These are phyloP conservation scores for Zaprionus kolodkinae DNA, from an alignment of 1,140 invertebrate genomes.

Conservation along the genomic window DNA sequence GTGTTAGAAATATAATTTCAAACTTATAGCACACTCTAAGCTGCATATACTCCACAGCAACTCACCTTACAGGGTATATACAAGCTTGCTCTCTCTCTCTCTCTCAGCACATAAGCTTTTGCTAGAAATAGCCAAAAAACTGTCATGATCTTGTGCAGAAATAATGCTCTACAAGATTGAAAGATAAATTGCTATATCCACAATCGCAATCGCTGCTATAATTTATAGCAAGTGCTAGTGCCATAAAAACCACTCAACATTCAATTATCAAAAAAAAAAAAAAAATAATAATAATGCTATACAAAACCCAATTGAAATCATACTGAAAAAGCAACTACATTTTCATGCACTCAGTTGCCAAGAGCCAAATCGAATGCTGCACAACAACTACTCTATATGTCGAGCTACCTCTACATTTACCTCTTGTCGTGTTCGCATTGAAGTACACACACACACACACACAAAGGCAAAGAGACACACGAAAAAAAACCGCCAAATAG, in stretches of 20 bases:
- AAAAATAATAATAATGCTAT: no score
- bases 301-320: not conserved
- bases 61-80: not conserved
- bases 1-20: not conserved
- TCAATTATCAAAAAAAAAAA: not conserved
- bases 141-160: no score
- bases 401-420: not conserved
- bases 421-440: conserved; percentile 39
- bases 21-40: no score
- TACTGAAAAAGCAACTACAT: not conserved
- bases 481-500: conserved; percentile 58
- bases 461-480: conserved; percentile 19
- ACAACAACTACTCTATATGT: conserved; percentile 10
- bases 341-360: conserved; percentile 11
- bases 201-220: not conserved
- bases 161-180: no score
- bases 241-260: not conserved
- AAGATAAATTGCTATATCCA: no score
- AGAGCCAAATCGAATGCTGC: conserved; percentile 8
- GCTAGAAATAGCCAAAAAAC: not conserved
- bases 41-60: not conserved
- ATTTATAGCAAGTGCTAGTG: not conserved
- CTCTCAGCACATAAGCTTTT: no score
- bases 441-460: conserved; percentile 43
- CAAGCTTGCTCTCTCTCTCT: not conserved